Conservation (phyloP, 2,113 vertebrate species). For the Rhea pennata region DNA sequence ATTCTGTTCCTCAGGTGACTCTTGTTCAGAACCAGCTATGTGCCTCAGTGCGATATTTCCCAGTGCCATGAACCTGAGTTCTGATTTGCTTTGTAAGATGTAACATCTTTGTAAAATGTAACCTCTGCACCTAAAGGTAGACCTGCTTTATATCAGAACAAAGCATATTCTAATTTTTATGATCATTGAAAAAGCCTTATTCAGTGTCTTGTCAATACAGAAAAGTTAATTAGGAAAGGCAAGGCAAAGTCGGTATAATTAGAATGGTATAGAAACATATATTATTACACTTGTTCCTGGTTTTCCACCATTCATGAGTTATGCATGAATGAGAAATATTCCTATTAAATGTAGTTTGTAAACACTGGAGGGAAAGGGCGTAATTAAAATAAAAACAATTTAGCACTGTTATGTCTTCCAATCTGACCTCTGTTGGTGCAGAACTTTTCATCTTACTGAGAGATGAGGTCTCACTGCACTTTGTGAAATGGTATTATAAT, state of each 20-base stretch:
- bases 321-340: not conserved
- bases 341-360: not conserved
- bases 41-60: accelerated
- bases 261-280: not conserved
- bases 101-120: not conserved
- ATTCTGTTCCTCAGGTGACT: not conserved
- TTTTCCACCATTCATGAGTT: not conserved
- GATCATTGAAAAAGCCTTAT: not conserved
- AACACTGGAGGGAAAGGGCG: not conserved
- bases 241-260: not conserved
- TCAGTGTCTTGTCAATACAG: not conserved
- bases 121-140: not conserved
- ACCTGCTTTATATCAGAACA: not conserved
- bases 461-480: not conserved
- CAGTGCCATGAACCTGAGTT: not conserved
- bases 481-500: not conserved
- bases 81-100: not conserved
- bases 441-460: not conserved
- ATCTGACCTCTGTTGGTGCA: not conserved
- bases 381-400: not conserved
- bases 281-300: not conserved
- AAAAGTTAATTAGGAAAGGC: not conserved
- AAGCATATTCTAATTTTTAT: not conserved
- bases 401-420: not conserved
- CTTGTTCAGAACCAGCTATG: not conserved